Evolutionary conservation across 2,113 vertebrate species (phyloP), one percentile per base, ranked within the genome.

Genomic region (Marmota monax): DNA sequence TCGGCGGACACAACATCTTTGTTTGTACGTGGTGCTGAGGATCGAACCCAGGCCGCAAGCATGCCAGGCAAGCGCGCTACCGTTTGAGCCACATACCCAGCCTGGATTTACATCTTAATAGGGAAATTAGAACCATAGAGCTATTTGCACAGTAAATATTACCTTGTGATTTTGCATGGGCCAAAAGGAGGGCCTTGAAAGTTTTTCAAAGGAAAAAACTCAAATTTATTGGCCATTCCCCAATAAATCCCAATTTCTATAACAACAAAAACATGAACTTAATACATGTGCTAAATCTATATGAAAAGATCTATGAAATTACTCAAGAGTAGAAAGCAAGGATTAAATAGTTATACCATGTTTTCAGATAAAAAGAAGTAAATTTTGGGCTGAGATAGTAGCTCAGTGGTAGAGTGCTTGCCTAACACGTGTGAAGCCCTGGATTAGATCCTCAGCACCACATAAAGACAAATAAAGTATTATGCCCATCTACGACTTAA

Each of bases 341-440:
- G 12, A 8, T 87, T 90, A 77, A 84, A 56, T 23, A 63, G 61
- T 73, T 74, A 96, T 95, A 95, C 76, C 58, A 95, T 95, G 87
- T 95, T 97, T 67, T 92, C 88, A 61, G 90, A 96, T 92, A 91
- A 95, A 88, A 96, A 97, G 27, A 51, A 84, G 69, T 14, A n/a
- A 10, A 37, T 72, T 80, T 88, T 5, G 48, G 48, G 48, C 48
- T 51, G 48, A 13, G 11, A 13, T 51, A 51, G 48, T 51, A 51
- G 48, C 48, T 51, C 48, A 51, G 48, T 51, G 48, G 48, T 51
- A 51, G 48, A 51, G 48, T 51, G 12, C 48, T 45, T 51, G 48
- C 48, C 48, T 51, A 51, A 51, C 48, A 51, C 12, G 12, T 51
- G 48, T 51, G 48, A 51, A 51, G 48, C 48, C 48, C 48, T 51